These are phyloP conservation scores for Neogale vison DNA, from an alignment of 2,113 vertebrate genomes.

Conservation along the genomic window DNA sequence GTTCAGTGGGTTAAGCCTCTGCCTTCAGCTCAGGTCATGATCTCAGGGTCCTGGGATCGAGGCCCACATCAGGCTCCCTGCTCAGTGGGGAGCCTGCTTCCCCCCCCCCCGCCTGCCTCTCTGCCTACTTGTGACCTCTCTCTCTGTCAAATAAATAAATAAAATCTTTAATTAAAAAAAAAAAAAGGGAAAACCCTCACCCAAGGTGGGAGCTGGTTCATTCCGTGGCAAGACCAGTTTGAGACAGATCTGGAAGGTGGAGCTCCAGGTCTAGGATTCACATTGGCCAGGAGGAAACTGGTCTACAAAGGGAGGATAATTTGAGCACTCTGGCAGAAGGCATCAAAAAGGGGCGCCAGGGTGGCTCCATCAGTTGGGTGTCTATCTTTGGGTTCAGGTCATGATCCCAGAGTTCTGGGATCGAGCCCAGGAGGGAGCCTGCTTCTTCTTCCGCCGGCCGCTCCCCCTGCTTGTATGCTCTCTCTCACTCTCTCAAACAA, in stretches of 20 bases:
- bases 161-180: no score
- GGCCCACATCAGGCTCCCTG: no score
- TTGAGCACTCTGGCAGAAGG: neutral
- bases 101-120: no score
- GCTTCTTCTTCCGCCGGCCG: neutral
- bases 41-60: no score
- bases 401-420: neutral
- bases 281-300: neutral
- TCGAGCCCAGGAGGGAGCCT: neutral
- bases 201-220: neutral
- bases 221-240: neutral
- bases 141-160: no score
- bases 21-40: no score
- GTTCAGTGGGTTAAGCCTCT: no score
- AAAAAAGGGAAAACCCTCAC: neutral
- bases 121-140: no score
- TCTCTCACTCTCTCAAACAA: neutral
- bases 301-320: neutral
- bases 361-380: neutral
- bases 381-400: neutral
- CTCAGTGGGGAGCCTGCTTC: no score
- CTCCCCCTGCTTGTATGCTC: no score
- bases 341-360: neutral
- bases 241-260: neutral
- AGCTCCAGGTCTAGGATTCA: neutral